Evolutionary conservation across 37 sponge, comb jelly and placozoan species (phyloP), one percentile per base, ranked within the genome.

Genomic region (Haliclona indistincta): DNA sequence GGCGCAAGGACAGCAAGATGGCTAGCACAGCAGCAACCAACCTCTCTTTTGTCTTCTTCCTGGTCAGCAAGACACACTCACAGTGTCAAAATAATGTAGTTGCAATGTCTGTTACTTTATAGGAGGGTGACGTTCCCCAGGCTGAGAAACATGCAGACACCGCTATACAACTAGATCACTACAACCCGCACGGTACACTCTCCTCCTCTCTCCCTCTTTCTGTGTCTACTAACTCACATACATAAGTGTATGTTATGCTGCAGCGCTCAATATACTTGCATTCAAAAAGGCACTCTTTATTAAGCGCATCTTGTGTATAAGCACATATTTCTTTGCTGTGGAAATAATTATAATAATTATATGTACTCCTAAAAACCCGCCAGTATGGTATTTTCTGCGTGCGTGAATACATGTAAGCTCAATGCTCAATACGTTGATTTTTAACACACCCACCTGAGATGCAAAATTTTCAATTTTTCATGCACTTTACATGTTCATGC

Each of bases 1-100:
- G 88, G 62, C 94, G 85, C 85, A 97, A 91, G 74, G 95, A 94
- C 56, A 91, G 81, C 54, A 97, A 91, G 63, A 94, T 97, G 81
- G 95, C 95, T 6, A 80, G 87, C n/a, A 86, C 93, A 51, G 98
- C 98, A 23, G 81, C 98, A 35, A 94, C 93, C 49, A 97, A 97
- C 52, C 90, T 97, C 17, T 86, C 98, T 39, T 97, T 97, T 81
- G 38, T 97, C 4, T 86, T 78, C 70, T 85, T 78, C 79, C 67
- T 91, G 86, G 93, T 92, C 35, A 28, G 84, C 43, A 20, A 6
- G 15, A 38, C 6, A 34, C 58, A 68, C 36, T 70, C 56, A 54
- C 20, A 5, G 29, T 26, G 3, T 26, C 65, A 22, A 33, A 22
- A 4, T 37, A 33, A 22, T 67, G 1, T 67, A 25, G 25, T 11